Conservation (phyloP, 2,797 vertebrate species). For the Artibeus jamaicensis region DNA sequence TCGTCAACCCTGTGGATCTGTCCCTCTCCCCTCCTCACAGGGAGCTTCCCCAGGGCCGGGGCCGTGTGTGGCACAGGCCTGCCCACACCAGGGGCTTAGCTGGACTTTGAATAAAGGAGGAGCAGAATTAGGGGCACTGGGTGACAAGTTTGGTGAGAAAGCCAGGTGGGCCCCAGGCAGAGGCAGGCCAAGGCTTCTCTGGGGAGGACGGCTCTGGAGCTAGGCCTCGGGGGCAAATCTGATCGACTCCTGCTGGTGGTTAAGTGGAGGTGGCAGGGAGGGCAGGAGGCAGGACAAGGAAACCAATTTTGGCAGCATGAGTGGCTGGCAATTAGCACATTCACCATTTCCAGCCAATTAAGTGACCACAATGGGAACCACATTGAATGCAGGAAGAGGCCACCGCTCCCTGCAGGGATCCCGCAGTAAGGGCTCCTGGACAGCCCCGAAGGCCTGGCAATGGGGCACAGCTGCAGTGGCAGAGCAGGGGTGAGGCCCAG, state of each 20-base stretch:
- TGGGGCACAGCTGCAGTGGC: neutral
- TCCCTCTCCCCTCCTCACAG: neutral
- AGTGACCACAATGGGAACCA: neutral
- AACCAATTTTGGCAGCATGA: neutral
- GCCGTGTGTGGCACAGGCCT: too few relatives aligned
- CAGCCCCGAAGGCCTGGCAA: rapidly evolving
- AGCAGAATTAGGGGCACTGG: neutral
- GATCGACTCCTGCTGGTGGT: neutral
- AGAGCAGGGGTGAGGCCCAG: neutral
- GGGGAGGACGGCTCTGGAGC: neutral
- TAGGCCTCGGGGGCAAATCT: neutral
- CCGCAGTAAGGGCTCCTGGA: neutral
- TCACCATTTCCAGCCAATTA: neutral
- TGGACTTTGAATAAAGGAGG: neutral
- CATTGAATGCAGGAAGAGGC: neutral
- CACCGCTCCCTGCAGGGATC: neutral
- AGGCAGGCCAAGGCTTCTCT: neutral
- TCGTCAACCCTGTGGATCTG: neutral
- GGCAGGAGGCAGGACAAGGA: neutral
- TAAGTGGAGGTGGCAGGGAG: neutral
- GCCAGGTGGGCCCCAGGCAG: neutral
- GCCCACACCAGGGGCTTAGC: neutral
- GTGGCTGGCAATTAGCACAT: neutral
- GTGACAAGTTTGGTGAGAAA: neutral
- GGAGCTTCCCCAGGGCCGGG: neutral